phyloP scores from a whole-genome alignment of 2,113 vertebrate species.

The Butorides virescens region DNA sequence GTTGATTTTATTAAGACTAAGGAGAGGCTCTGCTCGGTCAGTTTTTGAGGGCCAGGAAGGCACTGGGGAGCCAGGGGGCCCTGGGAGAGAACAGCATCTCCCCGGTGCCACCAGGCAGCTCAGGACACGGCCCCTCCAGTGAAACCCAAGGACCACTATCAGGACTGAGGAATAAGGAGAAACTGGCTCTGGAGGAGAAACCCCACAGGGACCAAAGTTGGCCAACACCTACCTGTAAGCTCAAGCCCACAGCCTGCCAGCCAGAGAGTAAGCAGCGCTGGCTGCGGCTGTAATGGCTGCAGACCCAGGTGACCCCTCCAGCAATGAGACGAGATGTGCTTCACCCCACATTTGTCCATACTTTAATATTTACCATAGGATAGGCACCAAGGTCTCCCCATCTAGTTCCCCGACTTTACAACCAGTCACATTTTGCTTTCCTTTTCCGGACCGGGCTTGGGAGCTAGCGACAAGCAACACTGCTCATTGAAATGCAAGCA shows the following conservation, averaged over 20 bases:
- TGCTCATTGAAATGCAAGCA: background rate
- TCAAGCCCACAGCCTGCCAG: rapidly evolving
- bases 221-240: background rate
- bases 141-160: background rate
- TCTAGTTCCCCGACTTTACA: background rate
- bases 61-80: background rate
- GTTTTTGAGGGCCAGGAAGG: background rate
- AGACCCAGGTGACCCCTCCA: background rate
- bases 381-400: background rate
- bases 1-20: background rate
- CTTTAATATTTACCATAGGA: background rate
- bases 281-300: background rate
- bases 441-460: background rate
- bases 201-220: rapidly evolving
- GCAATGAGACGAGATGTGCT: background rate
- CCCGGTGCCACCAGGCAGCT: background rate
- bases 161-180: background rate
- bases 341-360: background rate
- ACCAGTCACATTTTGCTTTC: background rate
- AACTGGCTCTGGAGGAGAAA: background rate
- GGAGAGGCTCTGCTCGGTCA: background rate
- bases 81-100: background rate
- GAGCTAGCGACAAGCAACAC: background rate
- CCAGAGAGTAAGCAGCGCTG: background rate
- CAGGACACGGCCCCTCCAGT: background rate